Percentiles rank a stretch among this genome's conserved stretches.
Evolutionary conservation across 2,888 invertebrate genomes (phyloP).

Genomic region (Prosopocoilus inquinatus): DNA sequence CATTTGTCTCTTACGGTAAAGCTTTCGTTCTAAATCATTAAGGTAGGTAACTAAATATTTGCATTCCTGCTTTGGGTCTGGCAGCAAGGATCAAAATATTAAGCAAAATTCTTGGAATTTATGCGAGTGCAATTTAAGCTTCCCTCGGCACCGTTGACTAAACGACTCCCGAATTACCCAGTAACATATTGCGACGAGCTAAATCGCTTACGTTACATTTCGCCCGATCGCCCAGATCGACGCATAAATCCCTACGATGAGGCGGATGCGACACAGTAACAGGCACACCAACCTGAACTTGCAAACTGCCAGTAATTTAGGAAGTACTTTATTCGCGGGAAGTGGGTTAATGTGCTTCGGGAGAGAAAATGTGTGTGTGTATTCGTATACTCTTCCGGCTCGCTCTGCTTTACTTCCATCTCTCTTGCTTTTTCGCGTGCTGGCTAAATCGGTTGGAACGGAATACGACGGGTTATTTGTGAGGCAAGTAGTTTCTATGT

Average conservation of each 20-base stretch:
- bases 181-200: slow-evolving; percentile 21
- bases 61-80: too few species aligned
- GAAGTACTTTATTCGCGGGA: slow-evolving; percentile 33
- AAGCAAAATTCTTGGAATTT: too few species aligned
- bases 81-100: too few species aligned
- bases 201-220: slow-evolving; percentile 31
- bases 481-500: background rate
- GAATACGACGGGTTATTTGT: background rate
- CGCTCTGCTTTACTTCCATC: background rate
- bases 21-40: too few species aligned
- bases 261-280: slow-evolving; percentile 27
- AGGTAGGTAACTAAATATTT: too few species aligned
- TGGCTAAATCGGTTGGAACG: slow-evolving; percentile 1
- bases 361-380: slow-evolving; percentile 9
- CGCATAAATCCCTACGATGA: slow-evolving; percentile 31
- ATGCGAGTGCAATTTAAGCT: too few species aligned
- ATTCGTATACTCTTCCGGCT: slow-evolving; percentile 4
- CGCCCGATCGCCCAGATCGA: slow-evolving; percentile 28
- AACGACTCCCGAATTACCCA: background rate
- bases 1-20: too few species aligned
- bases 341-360: slow-evolving; percentile 31
- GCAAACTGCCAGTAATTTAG: slow-evolving; percentile 32
- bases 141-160: too few species aligned
- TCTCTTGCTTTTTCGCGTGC: slow-evolving; percentile 1
- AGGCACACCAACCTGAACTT: slow-evolving; percentile 28